These are phyloP conservation scores for Jacana jacana DNA, from an alignment of 2,113 vertebrate species.

Conservation along the genomic window DNA sequence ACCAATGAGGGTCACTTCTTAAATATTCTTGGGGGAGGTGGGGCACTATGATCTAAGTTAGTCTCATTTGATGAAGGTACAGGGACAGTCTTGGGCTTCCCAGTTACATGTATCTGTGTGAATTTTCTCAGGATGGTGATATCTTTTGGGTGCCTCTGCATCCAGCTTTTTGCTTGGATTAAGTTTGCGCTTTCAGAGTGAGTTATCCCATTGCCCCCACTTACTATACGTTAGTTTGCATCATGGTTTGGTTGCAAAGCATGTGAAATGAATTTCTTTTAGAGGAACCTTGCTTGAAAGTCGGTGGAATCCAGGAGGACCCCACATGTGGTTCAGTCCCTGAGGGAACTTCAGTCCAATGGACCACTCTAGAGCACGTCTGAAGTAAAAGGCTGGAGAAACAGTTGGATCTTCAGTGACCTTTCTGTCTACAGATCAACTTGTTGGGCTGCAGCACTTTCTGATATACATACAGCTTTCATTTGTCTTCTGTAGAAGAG, in stretches of 20 bases:
- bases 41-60: not conserved
- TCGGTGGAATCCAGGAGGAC: not conserved
- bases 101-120: not conserved
- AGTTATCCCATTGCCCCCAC: not conserved
- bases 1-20: not conserved
- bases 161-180: not conserved
- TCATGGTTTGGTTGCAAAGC: not conserved
- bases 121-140: not conserved
- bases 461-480: not conserved
- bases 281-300: not conserved
- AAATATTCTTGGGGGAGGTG: not conserved
- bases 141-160: not conserved
- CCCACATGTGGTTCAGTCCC: not conserved
- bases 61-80: not conserved
- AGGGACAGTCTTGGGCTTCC: not conserved
- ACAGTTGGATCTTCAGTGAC: not conserved
- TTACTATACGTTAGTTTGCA: not conserved
- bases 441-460: not conserved
- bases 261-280: not conserved
- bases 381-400: not conserved
- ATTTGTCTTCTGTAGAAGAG: not conserved
- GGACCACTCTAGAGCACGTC: not conserved
- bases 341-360: not conserved
- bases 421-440: not conserved
- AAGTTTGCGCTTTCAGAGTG: not conserved